Conservation (phyloP, 1,140 invertebrate genomes). For the Achroia grisella region DNA sequence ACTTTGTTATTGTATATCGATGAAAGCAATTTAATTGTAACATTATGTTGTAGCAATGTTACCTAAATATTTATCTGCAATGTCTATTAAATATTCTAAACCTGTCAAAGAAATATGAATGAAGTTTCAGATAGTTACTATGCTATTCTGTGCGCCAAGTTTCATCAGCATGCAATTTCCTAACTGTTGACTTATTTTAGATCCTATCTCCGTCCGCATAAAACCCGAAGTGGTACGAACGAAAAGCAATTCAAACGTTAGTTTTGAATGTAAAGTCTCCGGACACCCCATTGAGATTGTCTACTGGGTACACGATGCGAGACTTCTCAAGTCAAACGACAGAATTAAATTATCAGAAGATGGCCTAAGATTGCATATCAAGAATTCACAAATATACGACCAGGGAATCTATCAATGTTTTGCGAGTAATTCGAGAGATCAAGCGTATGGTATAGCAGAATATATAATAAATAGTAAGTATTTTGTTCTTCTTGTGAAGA, state of each 20-base stretch:
- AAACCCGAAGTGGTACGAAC: conserved; percentile 84
- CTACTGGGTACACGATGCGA: conserved; percentile 89
- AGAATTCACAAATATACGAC: conserved; percentile 83
- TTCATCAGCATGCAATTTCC: not conserved
- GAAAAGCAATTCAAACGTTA: conserved; percentile 86
- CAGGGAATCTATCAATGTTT: conserved; percentile 94
- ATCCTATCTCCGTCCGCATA: conserved; percentile 82
- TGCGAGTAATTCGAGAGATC: conserved; percentile 88
- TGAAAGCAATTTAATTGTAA: too few relatives aligned
- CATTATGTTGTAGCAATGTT: too few relatives aligned
- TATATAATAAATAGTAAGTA: conserved; percentile 86
- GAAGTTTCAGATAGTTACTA: too few relatives aligned
- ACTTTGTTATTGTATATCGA: too few relatives aligned
- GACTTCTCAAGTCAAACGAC: conserved; percentile 76
- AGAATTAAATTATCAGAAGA: conserved; percentile 74
- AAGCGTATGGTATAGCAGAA: conserved; percentile 88
- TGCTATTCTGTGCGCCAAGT: too few relatives aligned
- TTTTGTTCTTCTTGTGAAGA: conserved; percentile 1
- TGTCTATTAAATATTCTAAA: too few relatives aligned
- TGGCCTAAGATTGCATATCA: conserved; percentile 76
- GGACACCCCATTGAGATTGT: conserved; percentile 88
- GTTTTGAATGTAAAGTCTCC: conserved; percentile 89
- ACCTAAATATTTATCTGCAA: too few relatives aligned
- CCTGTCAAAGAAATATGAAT: too few relatives aligned
- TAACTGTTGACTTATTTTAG: conserved; percentile 51